Evolutionary conservation across 2,888 invertebrate genomes (phyloP).

Genomic region (Girardia tigrina): DNA sequence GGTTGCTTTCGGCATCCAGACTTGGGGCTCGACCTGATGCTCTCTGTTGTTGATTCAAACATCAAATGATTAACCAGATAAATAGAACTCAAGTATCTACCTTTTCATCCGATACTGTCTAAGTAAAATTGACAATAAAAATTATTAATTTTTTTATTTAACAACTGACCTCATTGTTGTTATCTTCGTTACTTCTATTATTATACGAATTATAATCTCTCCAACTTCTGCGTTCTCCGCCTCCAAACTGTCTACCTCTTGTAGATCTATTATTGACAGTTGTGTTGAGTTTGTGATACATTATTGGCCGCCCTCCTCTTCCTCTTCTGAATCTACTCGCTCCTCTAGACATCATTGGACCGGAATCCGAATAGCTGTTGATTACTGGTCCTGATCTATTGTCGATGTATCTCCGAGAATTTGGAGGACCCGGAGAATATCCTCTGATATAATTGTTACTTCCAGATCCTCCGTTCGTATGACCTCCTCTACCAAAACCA

Average conservation of each 20-base stretch:
- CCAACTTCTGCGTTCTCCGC: constrained; percentile 2
- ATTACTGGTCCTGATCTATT: neutral
- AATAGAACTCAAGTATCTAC: neutral
- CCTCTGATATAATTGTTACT: neutral
- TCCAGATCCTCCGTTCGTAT: neutral
- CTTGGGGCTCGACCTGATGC: constrained; percentile 12
- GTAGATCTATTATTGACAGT: neutral
- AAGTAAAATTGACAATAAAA: neutral
- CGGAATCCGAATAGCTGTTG: neutral
- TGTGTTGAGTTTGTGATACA: neutral
- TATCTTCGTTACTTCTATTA: constrained; percentile 7
- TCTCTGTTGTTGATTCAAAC: neutral
- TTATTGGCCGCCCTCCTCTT: neutral
- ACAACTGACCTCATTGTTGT: constrained; percentile 11
- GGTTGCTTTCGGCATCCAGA: constrained; percentile 20
- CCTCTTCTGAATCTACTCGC: neutral
- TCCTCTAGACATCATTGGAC: neutral
- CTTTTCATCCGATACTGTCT: constrained; percentile 23
- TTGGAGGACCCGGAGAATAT: neutral
- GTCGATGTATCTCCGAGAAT: neutral
- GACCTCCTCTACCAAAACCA: neutral
- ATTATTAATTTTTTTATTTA: neutral
- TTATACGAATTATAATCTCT: constrained; percentile 17
- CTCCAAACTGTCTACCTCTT: constrained; percentile 2
- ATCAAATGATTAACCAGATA: neutral